These are phyloP conservation scores for Dione vanillae DNA, from an alignment of 2,888 invertebrate genomes.

Conservation along the genomic window DNA sequence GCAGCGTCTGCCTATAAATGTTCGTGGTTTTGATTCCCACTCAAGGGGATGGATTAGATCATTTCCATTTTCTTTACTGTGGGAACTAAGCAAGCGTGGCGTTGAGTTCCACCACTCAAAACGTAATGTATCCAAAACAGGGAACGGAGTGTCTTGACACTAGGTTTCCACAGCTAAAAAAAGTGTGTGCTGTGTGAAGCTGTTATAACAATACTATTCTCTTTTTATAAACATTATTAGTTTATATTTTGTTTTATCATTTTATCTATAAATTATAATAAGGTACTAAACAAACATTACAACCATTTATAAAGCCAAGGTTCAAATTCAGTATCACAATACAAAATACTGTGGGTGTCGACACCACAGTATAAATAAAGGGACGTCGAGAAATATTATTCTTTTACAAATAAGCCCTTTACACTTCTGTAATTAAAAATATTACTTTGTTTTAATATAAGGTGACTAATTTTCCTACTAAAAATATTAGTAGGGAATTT, in stretches of 20 bases:
- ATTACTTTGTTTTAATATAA: background rate
- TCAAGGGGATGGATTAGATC: too few relatives aligned
- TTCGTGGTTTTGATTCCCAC: too few relatives aligned
- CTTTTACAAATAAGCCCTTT: slow-evolving; percentile 1
- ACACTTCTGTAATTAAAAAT: background rate
- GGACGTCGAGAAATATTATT: slow-evolving; percentile 4
- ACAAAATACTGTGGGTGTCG: background rate
- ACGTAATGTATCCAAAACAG: too few relatives aligned
- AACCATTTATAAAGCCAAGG: background rate
- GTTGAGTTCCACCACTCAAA: too few relatives aligned
- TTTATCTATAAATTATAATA: background rate
- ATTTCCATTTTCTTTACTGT: too few relatives aligned
- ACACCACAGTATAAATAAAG: slow-evolving; percentile 9
- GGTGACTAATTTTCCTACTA: background rate
- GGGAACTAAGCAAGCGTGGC: too few relatives aligned
- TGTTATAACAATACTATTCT: too few relatives aligned
- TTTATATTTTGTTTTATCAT: background rate
- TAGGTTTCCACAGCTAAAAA: too few relatives aligned
- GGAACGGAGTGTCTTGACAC: too few relatives aligned
- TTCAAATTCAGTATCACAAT: slow-evolving; percentile 4
- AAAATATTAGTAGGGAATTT: too few relatives aligned
- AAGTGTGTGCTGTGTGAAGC: too few relatives aligned
- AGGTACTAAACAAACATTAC: background rate
- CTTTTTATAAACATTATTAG: background rate
- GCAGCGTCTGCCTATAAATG: too few relatives aligned